These are phyloP conservation scores for Calliopsis andreniformis DNA, from an alignment of 1,140 invertebrate genomes.

Conservation along the genomic window DNA sequence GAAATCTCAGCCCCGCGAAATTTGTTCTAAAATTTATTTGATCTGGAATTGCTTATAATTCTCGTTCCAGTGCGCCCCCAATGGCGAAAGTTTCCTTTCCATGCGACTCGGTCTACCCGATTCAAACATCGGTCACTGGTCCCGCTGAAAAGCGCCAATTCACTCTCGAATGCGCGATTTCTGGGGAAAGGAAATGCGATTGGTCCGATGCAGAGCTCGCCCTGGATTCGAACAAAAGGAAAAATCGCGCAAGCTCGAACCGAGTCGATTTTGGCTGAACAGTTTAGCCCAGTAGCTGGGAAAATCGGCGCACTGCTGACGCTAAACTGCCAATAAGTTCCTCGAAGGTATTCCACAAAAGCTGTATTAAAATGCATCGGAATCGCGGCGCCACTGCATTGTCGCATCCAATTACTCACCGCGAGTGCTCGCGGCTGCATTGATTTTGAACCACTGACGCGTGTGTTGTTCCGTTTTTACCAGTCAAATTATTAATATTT, in stretches of 20 bases:
- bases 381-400: not conserved
- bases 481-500: too few relatives aligned
- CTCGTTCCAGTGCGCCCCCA: too few relatives aligned
- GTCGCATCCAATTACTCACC: slow-evolving; percentile 4
- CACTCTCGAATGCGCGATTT: not conserved
- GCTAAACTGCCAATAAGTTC: slow-evolving; percentile 13
- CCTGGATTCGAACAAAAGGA: slow-evolving; percentile 1
- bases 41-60: too few relatives aligned
- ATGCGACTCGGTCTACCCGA: too few relatives aligned
- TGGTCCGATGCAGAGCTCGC: not conserved
- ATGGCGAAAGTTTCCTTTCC: too few relatives aligned
- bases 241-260: slow-evolving; percentile 22
- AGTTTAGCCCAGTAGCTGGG: not conserved
- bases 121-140: too few relatives aligned
- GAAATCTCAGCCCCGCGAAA: too few relatives aligned
- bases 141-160: not conserved
- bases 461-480: too few relatives aligned
- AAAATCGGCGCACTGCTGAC: not conserved
- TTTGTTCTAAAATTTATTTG: too few relatives aligned
- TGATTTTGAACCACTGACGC: too few relatives aligned
- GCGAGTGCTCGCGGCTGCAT: not conserved
- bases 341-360: slow-evolving; percentile 1
- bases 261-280: slow-evolving; percentile 10
- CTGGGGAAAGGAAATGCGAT: not conserved
- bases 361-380: not conserved